Conservation (phyloP, 1,140 invertebrate genomes). For the Lepidurus couesii region DNA sequence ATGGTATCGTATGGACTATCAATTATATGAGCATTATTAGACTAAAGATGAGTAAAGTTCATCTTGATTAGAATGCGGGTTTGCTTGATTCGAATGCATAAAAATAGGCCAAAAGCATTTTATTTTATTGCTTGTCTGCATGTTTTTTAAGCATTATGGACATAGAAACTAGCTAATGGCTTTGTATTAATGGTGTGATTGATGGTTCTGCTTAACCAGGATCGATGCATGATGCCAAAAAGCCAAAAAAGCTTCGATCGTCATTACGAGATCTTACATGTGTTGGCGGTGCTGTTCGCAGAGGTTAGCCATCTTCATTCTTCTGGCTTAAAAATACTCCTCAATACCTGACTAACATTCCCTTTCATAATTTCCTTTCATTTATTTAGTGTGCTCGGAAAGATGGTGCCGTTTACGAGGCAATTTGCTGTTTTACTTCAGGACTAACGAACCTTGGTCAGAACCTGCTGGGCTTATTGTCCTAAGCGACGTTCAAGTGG, state of each 20-base stretch:
- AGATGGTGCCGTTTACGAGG: slow-evolving; percentile 86
- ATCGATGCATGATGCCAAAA: neutral
- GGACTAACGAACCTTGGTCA: slow-evolving; percentile 78
- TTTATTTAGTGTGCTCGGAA: slow-evolving; percentile 63
- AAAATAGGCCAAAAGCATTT: neutral
- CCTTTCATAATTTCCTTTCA: slow-evolving; percentile 34
- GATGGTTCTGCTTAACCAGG: neutral
- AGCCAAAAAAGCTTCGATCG: slow-evolving; percentile 14
- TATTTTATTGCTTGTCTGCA: slow-evolving; percentile 20
- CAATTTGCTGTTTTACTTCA: slow-evolving; percentile 91
- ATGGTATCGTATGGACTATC: slow-evolving; percentile 61
- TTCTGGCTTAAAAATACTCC: neutral
- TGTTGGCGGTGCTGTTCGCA: slow-evolving; percentile 29
- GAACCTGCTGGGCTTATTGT: slow-evolving; percentile 81
- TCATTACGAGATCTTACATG: slow-evolving; percentile 32
- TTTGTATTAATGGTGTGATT: neutral
- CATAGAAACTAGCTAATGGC: neutral
- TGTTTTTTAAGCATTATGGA: neutral
- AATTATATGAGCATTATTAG: neutral
- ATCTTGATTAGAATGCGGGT: neutral
- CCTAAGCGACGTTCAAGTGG: slow-evolving; percentile 74
- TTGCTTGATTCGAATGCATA: neutral
- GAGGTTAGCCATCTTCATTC: slow-evolving; percentile 20
- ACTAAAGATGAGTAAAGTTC: slow-evolving; percentile 20
- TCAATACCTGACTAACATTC: slow-evolving; percentile 3